Evolutionary conservation across 2,888 invertebrate genomes (phyloP).

Genomic region (Proisotoma minuta): DNA sequence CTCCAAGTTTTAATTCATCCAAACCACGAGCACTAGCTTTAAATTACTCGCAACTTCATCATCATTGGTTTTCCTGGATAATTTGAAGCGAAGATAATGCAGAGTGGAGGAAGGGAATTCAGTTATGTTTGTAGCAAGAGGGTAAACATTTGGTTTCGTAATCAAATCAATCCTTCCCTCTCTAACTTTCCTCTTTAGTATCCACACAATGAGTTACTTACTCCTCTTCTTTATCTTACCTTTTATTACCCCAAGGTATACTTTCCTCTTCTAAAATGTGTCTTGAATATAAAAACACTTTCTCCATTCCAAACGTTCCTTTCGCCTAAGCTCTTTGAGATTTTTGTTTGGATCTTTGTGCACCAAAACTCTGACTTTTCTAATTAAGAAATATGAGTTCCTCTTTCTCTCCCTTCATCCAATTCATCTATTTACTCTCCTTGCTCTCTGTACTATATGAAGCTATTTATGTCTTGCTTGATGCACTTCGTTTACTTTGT

Average conservation of each 20-base stretch:
- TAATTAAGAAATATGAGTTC: slow-evolving; percentile 18
- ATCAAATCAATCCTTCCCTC: slow-evolving; percentile 15
- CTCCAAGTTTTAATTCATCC: too few species aligned
- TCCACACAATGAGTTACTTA: not conserved
- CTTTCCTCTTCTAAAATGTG: slow-evolving; percentile 6
- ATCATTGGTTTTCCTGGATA: too few species aligned
- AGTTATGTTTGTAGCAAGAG: not conserved
- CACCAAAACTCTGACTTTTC: not conserved
- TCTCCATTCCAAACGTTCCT: too few species aligned
- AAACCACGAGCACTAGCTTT: too few species aligned
- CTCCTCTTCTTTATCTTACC: not conserved
- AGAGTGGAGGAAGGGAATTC: too few species aligned
- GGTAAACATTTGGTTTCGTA: slow-evolving; percentile 15
- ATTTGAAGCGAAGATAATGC: too few species aligned
- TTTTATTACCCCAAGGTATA: not conserved
- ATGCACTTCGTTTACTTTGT: too few species aligned
- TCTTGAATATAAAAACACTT: slow-evolving; percentile 1
- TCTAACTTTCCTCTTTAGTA: slow-evolving; percentile 7
- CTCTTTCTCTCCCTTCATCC: not conserved
- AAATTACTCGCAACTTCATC: too few species aligned
- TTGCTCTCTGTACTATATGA: too few species aligned
- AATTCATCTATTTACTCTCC: too few species aligned
- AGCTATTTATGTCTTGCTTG: not conserved
- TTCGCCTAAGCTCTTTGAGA: not conserved
- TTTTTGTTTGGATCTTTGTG: not conserved